Base-by-base conservation (phyloP, 2,888 invertebrate species). In the Catocala fraxini region DNA sequence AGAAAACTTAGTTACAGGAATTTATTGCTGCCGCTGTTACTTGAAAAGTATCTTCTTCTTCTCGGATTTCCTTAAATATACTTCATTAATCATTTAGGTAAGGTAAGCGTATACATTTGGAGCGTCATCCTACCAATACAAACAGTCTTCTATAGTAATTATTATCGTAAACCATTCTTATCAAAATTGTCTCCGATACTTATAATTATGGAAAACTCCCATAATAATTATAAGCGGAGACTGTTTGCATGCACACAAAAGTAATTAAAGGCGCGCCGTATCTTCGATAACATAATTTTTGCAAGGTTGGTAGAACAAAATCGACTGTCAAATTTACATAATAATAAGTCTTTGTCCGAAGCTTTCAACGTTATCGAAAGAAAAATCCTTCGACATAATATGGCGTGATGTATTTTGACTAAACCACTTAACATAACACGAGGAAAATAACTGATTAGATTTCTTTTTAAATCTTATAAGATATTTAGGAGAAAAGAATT, bases 341-440 rank as follows among this genome's bases (percentile, higher is more conserved):
- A 58, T 52, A 58, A 58, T 58, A 58, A 58, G 46, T 43, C 51
- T 51, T 56, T 57, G 51, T 57, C 12, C 6, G 42, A 51, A 41
- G 46, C 58, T 41, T 51, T 52, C 46, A 52, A 48, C n/a, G 39
- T 15, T 51, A 15, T 12, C 13, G 12, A 43, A 49, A 33, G 42
- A 41, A 42, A 53, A 13, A 11, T 9, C 11, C 6, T 42, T 15
- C 13, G 12, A 13, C 12, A 39, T 39, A 39, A 39, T 9, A 39
- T 9, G 3, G 35, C 35, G 7, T 39, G 35, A 39, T 7, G 9
- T 39, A 7, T 39, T 39, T 39, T 39, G 25, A 25, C 25, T 25
- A 25, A 25, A 25, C 25, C 25, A 25, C 35, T 39, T 7, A 39
- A 39, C 6, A 39, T 6, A 39, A 39, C 35, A 39, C 9, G 6